Evolutionary conservation across 92 coral and sea anemone species (phyloP).

Genomic region (Actinernus sp.): DNA sequence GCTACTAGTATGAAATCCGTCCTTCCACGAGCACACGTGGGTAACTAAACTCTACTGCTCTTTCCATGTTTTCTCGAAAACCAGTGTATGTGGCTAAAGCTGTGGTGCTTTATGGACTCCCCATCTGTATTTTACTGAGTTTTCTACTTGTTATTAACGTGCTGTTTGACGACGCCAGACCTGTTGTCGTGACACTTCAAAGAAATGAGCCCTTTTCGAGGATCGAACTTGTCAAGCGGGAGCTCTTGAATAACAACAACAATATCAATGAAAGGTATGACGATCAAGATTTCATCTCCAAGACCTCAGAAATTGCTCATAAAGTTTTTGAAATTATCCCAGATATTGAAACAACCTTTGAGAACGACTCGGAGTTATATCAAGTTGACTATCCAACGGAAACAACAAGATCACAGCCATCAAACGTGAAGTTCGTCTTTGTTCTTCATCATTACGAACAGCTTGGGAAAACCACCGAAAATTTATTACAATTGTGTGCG

Average conservation of each 20-base stretch:
- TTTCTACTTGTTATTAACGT: background rate
- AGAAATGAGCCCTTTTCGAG: conserved; percentile 1
- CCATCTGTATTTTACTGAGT: conserved; percentile 1
- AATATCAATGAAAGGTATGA: background rate
- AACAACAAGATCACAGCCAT: conserved; percentile 3
- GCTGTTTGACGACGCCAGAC: background rate
- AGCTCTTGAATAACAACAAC: conserved; percentile 9
- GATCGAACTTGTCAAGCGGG: conserved; percentile 39
- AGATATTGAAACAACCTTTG: conserved; percentile 2
- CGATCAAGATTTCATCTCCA: conserved; percentile 36
- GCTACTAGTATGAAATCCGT: too few species aligned
- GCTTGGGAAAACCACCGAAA: conserved; percentile 94
- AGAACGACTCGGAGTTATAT: conserved; percentile 42
- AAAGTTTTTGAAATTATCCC: conserved; percentile 66
- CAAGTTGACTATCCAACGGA: conserved; percentile 33
- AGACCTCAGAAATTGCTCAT: conserved; percentile 45
- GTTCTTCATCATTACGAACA: conserved; percentile 97
- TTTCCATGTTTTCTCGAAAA: conserved; percentile 1
- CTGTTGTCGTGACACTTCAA: background rate
- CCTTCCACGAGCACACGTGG: too few species aligned
- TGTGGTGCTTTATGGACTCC: background rate
- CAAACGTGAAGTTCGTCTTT: conserved; percentile 68
- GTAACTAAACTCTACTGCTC: too few species aligned
- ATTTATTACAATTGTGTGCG: conserved; percentile 88
- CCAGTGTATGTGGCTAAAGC: background rate